Conservation (phyloP, 2,113 vertebrate species). For the Rhipidura dahli region DNA sequence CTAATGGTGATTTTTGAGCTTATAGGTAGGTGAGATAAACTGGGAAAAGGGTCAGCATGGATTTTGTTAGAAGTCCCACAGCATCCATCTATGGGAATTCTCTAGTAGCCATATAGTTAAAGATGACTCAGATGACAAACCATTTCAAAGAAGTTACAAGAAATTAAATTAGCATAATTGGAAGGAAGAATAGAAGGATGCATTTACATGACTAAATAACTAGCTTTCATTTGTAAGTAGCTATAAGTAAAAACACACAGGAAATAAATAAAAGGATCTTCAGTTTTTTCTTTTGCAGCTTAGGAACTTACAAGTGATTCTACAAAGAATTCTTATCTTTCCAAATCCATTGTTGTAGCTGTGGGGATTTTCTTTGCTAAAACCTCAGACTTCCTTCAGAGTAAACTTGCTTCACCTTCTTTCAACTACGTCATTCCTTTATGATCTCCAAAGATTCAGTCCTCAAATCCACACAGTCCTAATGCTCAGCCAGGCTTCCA, state of each 20-base stretch:
- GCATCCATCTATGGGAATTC: neutral
- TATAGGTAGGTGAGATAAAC: neutral
- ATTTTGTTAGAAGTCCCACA: neutral
- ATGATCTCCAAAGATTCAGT: neutral
- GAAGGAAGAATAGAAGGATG: neutral
- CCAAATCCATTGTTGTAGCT: neutral
- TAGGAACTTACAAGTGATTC: neutral
- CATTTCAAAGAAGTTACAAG: neutral
- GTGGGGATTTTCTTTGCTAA: neutral
- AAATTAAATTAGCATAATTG: neutral
- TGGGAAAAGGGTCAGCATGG: neutral
- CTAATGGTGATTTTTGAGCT: neutral
- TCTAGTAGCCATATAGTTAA: neutral
- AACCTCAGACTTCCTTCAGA: neutral
- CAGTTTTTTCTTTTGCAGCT: accelerated
- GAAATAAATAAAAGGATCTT: neutral
- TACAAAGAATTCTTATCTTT: neutral
- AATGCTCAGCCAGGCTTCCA: neutral
- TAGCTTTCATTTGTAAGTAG: neutral
- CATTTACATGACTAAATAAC: neutral
- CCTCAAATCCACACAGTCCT: neutral
- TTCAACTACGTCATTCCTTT: neutral
- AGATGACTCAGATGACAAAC: neutral
- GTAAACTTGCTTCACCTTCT: neutral
- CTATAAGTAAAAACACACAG: neutral